Conservation (phyloP, 2,113 vertebrate species). For the Herpailurus yagouaroundi region DNA sequence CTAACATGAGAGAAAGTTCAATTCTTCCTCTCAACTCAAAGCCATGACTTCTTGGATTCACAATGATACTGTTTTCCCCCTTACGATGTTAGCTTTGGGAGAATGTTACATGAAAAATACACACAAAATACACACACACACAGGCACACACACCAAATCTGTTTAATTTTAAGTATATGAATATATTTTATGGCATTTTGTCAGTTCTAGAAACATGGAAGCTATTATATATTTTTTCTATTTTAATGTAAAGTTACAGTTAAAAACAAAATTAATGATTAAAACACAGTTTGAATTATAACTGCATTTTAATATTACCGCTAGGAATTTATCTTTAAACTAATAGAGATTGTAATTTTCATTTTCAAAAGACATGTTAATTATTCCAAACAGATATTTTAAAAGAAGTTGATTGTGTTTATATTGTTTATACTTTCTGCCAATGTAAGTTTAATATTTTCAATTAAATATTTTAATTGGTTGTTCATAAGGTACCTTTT, state of each 20-base stretch:
- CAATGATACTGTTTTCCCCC: background rate
- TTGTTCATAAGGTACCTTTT: background rate
- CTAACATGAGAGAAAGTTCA: background rate
- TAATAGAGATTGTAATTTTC: slow-evolving; percentile 39
- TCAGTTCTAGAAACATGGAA: background rate
- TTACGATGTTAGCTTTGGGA: background rate
- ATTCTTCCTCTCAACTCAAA: background rate
- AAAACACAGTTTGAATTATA: slow-evolving; percentile 43
- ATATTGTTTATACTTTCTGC: slow-evolving; percentile 13
- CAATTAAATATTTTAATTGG: slow-evolving; percentile 62
- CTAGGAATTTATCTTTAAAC: slow-evolving; percentile 22
- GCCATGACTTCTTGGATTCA: background rate
- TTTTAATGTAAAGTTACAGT: background rate
- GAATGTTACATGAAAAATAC: background rate
- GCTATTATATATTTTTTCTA: background rate
- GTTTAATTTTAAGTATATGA: background rate
- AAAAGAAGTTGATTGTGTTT: slow-evolving; percentile 56
- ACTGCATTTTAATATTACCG: slow-evolving; percentile 16
- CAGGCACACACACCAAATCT: background rate
- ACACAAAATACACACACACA: background rate
- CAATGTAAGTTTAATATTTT: slow-evolving; percentile 51
- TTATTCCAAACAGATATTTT: slow-evolving; percentile 38
- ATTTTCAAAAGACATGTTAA: slow-evolving; percentile 41
- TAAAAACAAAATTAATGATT: slow-evolving; percentile 41
- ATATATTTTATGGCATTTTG: slow-evolving; percentile 15